These are phyloP conservation scores for Lagenorhynchus albirostris DNA, from an alignment of 2,113 vertebrate species.

Conservation along the genomic window DNA sequence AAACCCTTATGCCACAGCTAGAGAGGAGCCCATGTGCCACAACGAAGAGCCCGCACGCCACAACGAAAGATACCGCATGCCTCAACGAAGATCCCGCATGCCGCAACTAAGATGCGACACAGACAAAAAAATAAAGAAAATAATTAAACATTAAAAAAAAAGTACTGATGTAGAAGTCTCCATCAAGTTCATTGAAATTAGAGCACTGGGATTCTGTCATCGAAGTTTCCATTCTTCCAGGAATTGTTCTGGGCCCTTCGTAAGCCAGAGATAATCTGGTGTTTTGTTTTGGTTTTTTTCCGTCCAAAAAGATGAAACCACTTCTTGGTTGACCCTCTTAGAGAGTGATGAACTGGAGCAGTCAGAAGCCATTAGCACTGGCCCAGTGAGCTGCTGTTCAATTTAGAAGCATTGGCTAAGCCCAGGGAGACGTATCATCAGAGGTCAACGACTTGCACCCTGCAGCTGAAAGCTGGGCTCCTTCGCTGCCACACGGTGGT, in stretches of 20 bases:
- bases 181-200: not conserved
- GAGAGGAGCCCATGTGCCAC: too few relatives aligned
- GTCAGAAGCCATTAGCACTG: slow-evolving; percentile 31
- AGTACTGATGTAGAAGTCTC: not conserved
- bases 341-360: not conserved
- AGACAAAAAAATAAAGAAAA: too few relatives aligned
- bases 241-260: not conserved
- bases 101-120: too few relatives aligned
- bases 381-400: slow-evolving; percentile 16
- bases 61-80: too few relatives aligned
- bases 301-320: not conserved
- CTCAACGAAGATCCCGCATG: too few relatives aligned
- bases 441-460: not conserved
- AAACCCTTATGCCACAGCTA: too few relatives aligned
- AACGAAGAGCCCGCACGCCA: too few relatives aligned
- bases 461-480: not conserved
- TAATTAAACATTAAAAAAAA: not conserved
- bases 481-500: not conserved
- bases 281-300: not conserved
- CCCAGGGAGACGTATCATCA: not conserved
- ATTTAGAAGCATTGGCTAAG: not conserved
- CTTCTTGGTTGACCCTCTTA: slow-evolving; percentile 39
- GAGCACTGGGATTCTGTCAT: not conserved
- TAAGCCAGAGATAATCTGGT: not conserved
- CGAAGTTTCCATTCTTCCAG: not conserved